phyloP scores from a whole-genome alignment of 2,797 vertebrate species.

The Tokudaia tokunoshimensis region DNA sequence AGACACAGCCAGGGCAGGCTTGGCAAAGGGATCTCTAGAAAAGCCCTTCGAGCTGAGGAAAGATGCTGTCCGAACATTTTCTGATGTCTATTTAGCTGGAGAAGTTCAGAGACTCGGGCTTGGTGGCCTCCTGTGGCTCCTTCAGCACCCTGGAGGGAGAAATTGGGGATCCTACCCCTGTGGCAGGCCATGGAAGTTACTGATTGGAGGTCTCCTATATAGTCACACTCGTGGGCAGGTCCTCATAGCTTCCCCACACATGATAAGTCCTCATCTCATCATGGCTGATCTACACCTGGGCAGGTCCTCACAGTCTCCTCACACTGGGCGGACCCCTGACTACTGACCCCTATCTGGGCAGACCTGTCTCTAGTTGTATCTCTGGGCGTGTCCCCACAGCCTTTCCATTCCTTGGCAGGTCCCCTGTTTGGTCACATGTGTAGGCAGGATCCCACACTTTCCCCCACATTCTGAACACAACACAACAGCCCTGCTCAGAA shows the following conservation, averaged over 20 bases:
- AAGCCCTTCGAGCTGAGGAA: neutral
- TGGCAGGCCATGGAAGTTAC: neutral
- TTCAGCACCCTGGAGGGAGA: neutral
- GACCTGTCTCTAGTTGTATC: neutral
- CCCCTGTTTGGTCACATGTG: neutral
- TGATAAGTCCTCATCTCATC: neutral
- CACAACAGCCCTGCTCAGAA: rapidly evolving
- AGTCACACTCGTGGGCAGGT: neutral
- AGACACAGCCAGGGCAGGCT: neutral
- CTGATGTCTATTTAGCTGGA: neutral
- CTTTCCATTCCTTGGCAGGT: rapidly evolving
- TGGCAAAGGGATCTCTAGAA: neutral
- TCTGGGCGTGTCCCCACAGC: neutral
- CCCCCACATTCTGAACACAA: rapidly evolving
- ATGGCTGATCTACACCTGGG: neutral
- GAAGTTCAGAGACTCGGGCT: neutral
- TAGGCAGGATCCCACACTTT: neutral
- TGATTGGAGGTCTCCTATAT: neutral
- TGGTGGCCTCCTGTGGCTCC: neutral
- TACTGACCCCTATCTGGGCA: no score
- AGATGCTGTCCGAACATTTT: neutral
- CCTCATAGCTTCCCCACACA: neutral
- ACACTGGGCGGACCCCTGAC: neutral
- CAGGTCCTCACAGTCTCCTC: neutral
- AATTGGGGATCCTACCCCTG: neutral